Base-by-base conservation (phyloP, 2,888 invertebrate genomes). In the Lasioglossum vierecki region DNA sequence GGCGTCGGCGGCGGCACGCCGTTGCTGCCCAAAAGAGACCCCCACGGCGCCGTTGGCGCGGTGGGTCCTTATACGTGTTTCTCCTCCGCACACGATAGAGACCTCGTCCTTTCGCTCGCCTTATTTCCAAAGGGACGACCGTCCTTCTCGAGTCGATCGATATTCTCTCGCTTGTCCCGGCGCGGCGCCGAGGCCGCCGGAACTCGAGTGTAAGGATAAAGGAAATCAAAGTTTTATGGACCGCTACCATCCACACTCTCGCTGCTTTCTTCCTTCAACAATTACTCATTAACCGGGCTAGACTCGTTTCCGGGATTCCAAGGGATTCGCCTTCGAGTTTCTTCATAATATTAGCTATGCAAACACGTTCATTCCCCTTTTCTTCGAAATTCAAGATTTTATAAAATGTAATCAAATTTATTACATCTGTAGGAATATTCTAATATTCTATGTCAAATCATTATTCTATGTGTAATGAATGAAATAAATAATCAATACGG, bases 21-120 rank as follows among this genome's bases (percentile, higher is more conserved):
- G 88, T 88, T 86, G 80, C 88, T 82, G 84, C 80, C 86, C 90
- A 88, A 91, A 91, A 90, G 87, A 83, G 90, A 89, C 89, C 91
- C 90, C 89, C 91, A 89, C 83, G 89, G 89, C 88, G 91, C 76
- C 83, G 82, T 82, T 88, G 88, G 80, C 87, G 87, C 84, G 84
- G 87, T 87, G 84, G 88, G 90, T 86, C 90, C 88, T 88, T 76
- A 83, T 80, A 81, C 82, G 78, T 80, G 80, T 22, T 83, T 73
- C 84, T 76, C 78, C 77, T 80, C 82, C 70, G 78, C 26, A 30
- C 82, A 75, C 83, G 88, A 89, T 89, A 89, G 89, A 89, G 86
- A 86, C 84, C 84, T 90, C 84, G 82, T 57, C 77, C 63, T 77
- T 77, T 80, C 80, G 78, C 80, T 87, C 89, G 81, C 70, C 80